These are phyloP conservation scores for Thunnus maccoyii DNA, from an alignment of 2,113 vertebrate genomes.

Conservation along the genomic window DNA sequence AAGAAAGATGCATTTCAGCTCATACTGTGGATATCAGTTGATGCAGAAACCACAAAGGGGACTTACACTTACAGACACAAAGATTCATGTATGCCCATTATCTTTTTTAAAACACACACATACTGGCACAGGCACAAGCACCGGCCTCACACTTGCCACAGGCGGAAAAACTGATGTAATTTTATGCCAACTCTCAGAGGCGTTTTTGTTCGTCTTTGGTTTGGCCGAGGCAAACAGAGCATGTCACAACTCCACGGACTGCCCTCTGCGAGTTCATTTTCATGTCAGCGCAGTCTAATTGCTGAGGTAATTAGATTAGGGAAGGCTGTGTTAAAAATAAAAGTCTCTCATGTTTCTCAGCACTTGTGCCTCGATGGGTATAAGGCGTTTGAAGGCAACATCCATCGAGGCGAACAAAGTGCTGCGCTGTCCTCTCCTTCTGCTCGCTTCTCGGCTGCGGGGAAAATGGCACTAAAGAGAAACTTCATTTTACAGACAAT, in stretches of 20 bases:
- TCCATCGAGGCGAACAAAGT: slow-evolving; percentile 31
- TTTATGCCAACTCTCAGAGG: slow-evolving; percentile 63
- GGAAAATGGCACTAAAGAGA: slow-evolving; percentile 45
- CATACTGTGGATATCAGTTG: background rate
- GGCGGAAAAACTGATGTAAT: slow-evolving; percentile 53
- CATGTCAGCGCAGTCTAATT: slow-evolving; percentile 68
- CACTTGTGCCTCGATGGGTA: slow-evolving; percentile 40
- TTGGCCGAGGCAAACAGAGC: slow-evolving; percentile 49
- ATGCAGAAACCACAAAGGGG: background rate
- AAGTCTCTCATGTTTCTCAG: slow-evolving; percentile 48
- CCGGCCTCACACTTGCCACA: slow-evolving; percentile 43
- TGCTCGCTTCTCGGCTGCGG: slow-evolving; percentile 37
- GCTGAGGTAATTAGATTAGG: slow-evolving; percentile 74
- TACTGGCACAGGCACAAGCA: slow-evolving; percentile 1
- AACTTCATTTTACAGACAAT: slow-evolving; percentile 60
- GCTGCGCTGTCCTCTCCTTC: slow-evolving; percentile 12
- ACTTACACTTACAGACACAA: background rate
- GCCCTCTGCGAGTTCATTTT: slow-evolving; percentile 66
- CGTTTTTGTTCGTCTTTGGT: slow-evolving; percentile 32
- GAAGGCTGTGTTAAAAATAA: slow-evolving; percentile 69
- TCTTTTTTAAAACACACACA: slow-evolving; percentile 12
- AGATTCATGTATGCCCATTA: background rate
- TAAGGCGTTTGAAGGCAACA: slow-evolving; percentile 63
- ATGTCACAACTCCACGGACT: slow-evolving; percentile 24
- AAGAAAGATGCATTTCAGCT: slow-evolving; percentile 1